phyloP scores from a whole-genome alignment of 2,888 invertebrate species.

The Caradrina clavipalpis region DNA sequence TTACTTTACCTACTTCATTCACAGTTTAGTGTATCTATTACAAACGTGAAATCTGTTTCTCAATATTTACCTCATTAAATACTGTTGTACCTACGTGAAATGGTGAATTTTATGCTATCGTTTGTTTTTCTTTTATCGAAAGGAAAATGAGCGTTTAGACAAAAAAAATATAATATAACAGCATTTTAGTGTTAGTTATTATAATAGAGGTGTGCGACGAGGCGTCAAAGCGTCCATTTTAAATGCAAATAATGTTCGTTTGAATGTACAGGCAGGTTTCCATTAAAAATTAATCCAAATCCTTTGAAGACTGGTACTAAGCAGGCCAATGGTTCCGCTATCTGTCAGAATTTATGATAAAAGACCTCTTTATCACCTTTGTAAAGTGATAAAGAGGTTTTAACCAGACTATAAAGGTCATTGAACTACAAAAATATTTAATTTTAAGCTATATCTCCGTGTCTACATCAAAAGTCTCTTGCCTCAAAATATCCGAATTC shows the following conservation, averaged over 20 bases:
- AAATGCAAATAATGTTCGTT: conserved; percentile 49
- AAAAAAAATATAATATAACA: not conserved
- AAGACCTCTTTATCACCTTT: too few relatives aligned
- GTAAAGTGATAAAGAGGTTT: conserved; percentile 13
- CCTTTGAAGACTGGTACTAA: conserved; percentile 44
- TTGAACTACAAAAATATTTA: not conserved
- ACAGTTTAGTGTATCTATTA: conserved; percentile 8
- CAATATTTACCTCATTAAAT: not conserved
- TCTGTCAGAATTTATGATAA: conserved; percentile 37
- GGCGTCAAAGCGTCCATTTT: conserved; percentile 47
- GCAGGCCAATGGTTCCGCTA: conserved; percentile 17
- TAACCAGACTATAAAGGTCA: not conserved
- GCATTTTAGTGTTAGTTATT: conserved; percentile 13
- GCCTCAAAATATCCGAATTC: conserved; percentile 8
- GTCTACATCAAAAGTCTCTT: not conserved
- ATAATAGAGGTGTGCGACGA: conserved; percentile 19
- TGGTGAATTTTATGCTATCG: not conserved
- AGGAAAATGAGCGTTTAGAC: conserved; percentile 1
- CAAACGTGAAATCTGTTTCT: not conserved
- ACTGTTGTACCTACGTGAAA: not conserved
- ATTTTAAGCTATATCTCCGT: not conserved
- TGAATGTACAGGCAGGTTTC: conserved; percentile 27
- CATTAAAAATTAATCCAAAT: conserved; percentile 55
- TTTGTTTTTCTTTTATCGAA: not conserved
- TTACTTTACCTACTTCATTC: not conserved